These are phyloP conservation scores for Xerus rutilus DNA, from an alignment of 2,797 vertebrate genomes.

Conservation along the genomic window DNA sequence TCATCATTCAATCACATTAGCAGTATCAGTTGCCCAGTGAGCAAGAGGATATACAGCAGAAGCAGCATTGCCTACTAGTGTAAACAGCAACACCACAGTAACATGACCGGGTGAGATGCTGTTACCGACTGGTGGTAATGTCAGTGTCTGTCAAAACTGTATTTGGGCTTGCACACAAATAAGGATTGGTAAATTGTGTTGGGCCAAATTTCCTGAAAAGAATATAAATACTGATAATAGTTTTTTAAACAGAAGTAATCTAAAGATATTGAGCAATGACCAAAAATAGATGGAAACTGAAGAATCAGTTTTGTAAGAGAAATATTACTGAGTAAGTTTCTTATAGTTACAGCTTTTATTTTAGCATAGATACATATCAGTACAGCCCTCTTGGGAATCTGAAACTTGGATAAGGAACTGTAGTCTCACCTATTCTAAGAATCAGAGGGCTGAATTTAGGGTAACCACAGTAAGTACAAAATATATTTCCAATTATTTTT, in stretches of 20 bases:
- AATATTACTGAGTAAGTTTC: neutral
- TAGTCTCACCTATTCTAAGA: neutral
- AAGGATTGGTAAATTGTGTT: neutral
- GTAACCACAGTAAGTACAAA: neutral
- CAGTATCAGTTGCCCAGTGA: neutral
- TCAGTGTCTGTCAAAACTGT: neutral
- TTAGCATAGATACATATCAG: neutral
- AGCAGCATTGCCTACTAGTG: fast-evolving
- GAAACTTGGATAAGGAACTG: neutral
- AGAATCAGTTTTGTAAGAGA: neutral
- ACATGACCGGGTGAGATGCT: neutral
- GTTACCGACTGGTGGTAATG: neutral
- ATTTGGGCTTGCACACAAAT: neutral
- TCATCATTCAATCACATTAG: neutral
- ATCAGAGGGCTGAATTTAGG: neutral
- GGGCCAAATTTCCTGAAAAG: neutral
- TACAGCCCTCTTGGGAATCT: neutral
- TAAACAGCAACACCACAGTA: neutral
- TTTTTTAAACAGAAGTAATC: neutral
- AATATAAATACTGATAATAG: neutral
- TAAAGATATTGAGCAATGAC: neutral
- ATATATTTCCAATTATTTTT: neutral
- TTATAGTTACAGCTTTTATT: neutral
- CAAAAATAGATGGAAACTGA: neutral
- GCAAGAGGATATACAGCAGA: neutral